These are phyloP conservation scores for Peribatodes rhomboidaria DNA, from an alignment of 2,888 invertebrate species.

Conservation along the genomic window DNA sequence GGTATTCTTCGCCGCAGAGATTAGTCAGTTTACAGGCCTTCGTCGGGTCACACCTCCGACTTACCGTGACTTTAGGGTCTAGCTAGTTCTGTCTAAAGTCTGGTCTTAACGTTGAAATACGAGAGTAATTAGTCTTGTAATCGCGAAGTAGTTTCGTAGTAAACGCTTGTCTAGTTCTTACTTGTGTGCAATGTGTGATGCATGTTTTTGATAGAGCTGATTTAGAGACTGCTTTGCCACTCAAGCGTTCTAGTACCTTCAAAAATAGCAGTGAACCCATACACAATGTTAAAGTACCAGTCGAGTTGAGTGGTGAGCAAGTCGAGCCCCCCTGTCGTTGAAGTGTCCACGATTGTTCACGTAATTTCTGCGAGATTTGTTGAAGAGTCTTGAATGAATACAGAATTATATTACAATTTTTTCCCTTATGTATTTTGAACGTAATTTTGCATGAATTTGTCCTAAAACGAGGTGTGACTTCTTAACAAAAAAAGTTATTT, in stretches of 20 bases:
- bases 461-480: slow-evolving; percentile 17
- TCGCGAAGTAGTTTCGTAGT: slow-evolving; percentile 40
- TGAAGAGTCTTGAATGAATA: slow-evolving; percentile 32
- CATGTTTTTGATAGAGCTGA: slow-evolving; percentile 55
- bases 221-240: slow-evolving; percentile 49
- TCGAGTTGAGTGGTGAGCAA: slow-evolving; percentile 24
- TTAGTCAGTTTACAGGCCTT: slow-evolving; percentile 60
- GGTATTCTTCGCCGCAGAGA: slow-evolving; percentile 70
- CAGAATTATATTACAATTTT: slow-evolving; percentile 20
- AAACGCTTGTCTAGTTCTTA: slow-evolving; percentile 49
- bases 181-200: slow-evolving; percentile 63
- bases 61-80: slow-evolving; percentile 13
- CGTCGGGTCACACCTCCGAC: slow-evolving; percentile 65
- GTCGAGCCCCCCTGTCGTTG: slow-evolving; percentile 12
- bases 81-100: slow-evolving; percentile 10
- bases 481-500: not conserved
- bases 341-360: slow-evolving; percentile 28
- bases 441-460: slow-evolving; percentile 23
- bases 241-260: slow-evolving; percentile 5
- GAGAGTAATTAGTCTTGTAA: slow-evolving; percentile 10
- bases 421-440: slow-evolving; percentile 1
- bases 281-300: slow-evolving; percentile 7
- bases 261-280: slow-evolving; percentile 1
- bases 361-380: slow-evolving; percentile 22
- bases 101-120: not conserved